A percentile compares a stretch with the other conserved stretches of the same genome.
phyloP scores from a whole-genome alignment of 2,797 vertebrate genomes.

The Lepus townsendii region DNA sequence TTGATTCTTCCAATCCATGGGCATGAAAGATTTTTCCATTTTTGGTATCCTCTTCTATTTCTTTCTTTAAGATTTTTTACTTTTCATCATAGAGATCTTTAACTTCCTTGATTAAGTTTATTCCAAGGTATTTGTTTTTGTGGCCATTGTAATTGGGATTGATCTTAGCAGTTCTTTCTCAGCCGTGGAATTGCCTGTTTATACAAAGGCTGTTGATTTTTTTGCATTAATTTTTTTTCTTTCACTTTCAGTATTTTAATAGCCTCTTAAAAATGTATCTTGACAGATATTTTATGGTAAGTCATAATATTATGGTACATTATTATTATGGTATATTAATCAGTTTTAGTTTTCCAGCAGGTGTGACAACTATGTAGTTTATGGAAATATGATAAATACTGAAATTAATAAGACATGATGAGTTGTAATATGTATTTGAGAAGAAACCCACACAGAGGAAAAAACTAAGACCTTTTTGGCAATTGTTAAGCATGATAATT shows the following conservation, averaged over 20 bases:
- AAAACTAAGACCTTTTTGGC: conserved; percentile 21
- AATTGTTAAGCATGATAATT: neutral
- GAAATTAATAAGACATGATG: conserved; percentile 39
- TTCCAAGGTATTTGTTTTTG: too few species aligned
- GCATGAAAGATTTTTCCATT: too few species aligned
- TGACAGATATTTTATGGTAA: neutral
- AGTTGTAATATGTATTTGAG: neutral
- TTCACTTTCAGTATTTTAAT: conserved; percentile 12
- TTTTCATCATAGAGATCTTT: too few species aligned
- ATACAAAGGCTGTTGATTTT: too few species aligned
- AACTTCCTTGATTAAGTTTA: too few species aligned
- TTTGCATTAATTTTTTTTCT: neutral
- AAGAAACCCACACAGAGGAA: neutral
- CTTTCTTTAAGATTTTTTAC: too few species aligned
- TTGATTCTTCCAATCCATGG: too few species aligned
- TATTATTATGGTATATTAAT: neutral
- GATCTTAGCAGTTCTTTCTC: too few species aligned
- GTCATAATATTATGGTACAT: neutral
- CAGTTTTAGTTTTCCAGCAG: conserved; percentile 17
- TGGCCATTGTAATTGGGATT: too few species aligned
- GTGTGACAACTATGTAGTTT: conserved; percentile 37
- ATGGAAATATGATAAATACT: conserved; percentile 10
- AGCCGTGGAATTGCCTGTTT: too few species aligned
- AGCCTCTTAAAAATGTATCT: neutral
- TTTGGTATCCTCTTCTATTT: too few species aligned